A percentile compares a stretch with the other conserved stretches of the same genome.
Conservation (phyloP, 2,113 vertebrate species). For the western clawed frog (Xenopus tropicalis) region DNA sequence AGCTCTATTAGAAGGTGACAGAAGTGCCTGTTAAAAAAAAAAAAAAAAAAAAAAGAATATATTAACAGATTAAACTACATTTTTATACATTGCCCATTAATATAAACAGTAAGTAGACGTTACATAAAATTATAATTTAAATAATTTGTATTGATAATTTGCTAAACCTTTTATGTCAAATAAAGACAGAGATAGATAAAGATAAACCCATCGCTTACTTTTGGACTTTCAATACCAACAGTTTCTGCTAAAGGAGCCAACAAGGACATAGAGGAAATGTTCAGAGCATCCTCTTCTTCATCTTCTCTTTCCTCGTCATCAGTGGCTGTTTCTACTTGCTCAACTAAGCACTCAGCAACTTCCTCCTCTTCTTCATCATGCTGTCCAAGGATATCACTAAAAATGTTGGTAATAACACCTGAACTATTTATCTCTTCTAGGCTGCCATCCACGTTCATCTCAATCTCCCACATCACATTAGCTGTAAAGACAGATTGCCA, state of each 20-base stretch:
- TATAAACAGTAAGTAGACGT: too few species aligned
- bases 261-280: slow-evolving; percentile 98
- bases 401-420: slow-evolving; percentile 83
- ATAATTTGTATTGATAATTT: too few species aligned
- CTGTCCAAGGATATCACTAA: slow-evolving; percentile 74
- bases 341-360: not conserved
- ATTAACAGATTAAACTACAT: too few species aligned
- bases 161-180: too few species aligned
- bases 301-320: slow-evolving; percentile 51
- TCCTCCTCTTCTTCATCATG: slow-evolving; percentile 59
- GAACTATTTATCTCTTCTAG: slow-evolving; percentile 73
- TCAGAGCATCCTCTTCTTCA: slow-evolving; percentile 75
- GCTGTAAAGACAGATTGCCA: slow-evolving; percentile 50
- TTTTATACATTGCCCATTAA: too few species aligned
- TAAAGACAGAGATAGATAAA: too few species aligned
- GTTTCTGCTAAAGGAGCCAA: slow-evolving; percentile 88
- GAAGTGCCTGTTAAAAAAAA: slow-evolving; percentile 52
- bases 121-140: too few species aligned
- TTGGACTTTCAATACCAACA: slow-evolving; percentile 77
- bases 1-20: slow-evolving; percentile 69
- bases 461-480: slow-evolving; percentile 56
- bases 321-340: slow-evolving; percentile 16
- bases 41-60: not conserved
- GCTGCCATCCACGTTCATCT: slow-evolving; percentile 63
- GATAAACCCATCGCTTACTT: slow-evolving; percentile 57